Evolutionary conservation across 2,113 vertebrate genomes (phyloP), one percentile per base, ranked within the genome.

Genomic region (Chunga burmeisteri): DNA sequence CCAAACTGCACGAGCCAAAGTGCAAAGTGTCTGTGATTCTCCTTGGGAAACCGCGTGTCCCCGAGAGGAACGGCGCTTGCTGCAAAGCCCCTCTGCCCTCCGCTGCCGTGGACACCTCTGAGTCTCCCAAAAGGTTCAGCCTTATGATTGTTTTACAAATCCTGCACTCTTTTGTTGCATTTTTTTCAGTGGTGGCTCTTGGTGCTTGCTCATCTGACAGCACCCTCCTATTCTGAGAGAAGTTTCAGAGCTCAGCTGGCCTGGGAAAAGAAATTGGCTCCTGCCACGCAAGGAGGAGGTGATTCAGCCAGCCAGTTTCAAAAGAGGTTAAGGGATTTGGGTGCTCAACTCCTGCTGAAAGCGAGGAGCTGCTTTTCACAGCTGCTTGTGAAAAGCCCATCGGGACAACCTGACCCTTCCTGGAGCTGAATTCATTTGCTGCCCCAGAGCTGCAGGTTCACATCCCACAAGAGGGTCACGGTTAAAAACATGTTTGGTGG

Each of bases 391-490:
- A 77, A 77, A 88, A 81, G 10, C 15, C n/a, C 16, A 1, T 36
- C 6, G 38, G 22, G 34, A 50, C 42, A 67, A n/a, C 42, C 7
- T 78, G 42, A 73, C 30, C 47, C 19, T 63, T 67, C 22, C 47
- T 21, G 30, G 34, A 81, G 21, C 36, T 84, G 34, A 44, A 73
- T 4, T 20, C 8, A 13, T 23, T 44, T 78, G 79, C 42, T 78
- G 59, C 13, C 27, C 53, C 2, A 5, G 40, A 49, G 25, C 36
- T 62, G 19, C 30, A 77, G 53, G 21, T 72, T 85, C 47, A 67
- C 9, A 27, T 34, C 65, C 47, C 63, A 50, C 13, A 3, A 36
- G 2, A 2, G 6, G 7, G 30, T 58, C n/a, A 38, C 1, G 2
- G 29, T 46, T 75, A 46, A 55, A 66, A 81, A 7, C 20, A 18